Evolutionary conservation across 2,888 invertebrate genomes (phyloP).

Genomic region (Cantharis flavilabris): DNA sequence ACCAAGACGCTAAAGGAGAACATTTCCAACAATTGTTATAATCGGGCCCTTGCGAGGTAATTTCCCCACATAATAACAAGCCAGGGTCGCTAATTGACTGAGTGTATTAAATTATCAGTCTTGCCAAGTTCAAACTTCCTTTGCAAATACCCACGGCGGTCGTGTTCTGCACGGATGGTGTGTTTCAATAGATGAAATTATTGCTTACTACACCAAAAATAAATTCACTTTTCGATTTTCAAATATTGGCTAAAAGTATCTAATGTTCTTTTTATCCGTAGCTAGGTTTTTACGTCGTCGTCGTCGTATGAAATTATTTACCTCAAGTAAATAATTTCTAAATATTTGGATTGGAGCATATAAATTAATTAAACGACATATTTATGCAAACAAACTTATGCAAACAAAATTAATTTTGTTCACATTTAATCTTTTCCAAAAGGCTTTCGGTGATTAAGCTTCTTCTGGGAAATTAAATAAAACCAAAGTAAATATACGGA

Average conservation of each 20-base stretch:
- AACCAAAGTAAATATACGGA: conserved; percentile 4
- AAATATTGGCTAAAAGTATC: conserved; percentile 11
- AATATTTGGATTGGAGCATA: too few relatives aligned
- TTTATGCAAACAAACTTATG: neutral
- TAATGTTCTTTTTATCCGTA: neutral
- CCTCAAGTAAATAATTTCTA: neutral
- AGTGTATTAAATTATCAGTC: conserved; percentile 51
- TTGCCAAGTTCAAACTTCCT: conserved; percentile 44
- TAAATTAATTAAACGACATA: neutral
- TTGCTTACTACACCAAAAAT: conserved; percentile 13
- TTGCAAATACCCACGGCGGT: conserved; percentile 32
- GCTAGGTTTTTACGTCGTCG: neutral
- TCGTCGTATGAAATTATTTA: neutral
- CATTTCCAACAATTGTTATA: conserved; percentile 43
- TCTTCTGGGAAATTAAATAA: conserved; percentile 13
- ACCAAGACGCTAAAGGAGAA: conserved; percentile 27
- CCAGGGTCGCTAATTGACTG: conserved; percentile 50
- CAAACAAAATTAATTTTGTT: neutral
- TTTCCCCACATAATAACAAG: conserved; percentile 49
- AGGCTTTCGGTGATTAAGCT: neutral
- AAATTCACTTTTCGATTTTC: conserved; percentile 15
- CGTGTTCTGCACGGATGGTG: conserved; percentile 14
- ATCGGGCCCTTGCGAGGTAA: conserved; percentile 48
- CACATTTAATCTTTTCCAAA: neutral
- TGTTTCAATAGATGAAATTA: conserved; percentile 10